These are phyloP conservation scores for Lasioglossum pauxillum DNA, from an alignment of 2,888 invertebrate genomes.

Conservation along the genomic window DNA sequence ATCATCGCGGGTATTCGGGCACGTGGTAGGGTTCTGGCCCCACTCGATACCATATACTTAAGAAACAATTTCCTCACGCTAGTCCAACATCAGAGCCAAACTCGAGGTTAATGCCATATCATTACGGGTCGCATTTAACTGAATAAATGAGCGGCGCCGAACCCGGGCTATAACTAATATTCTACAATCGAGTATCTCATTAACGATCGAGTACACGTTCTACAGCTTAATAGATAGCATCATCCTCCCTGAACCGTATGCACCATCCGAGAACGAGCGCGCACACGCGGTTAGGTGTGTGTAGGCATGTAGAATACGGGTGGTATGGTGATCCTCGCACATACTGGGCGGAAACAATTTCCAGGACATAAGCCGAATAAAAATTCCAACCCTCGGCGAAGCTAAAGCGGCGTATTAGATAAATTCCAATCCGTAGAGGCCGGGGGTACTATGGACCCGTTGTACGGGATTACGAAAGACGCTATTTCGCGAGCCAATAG, in stretches of 20 bases:
- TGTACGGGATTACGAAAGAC: constrained; percentile 79
- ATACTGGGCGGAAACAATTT: constrained; percentile 40
- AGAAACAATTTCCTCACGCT: constrained; percentile 9
- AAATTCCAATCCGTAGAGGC: constrained; percentile 69
- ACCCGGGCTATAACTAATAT: neutral
- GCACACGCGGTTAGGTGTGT: neutral
- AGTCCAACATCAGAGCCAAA: constrained; percentile 1
- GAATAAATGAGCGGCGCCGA: neutral
- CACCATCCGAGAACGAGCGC: neutral
- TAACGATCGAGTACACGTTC: neutral
- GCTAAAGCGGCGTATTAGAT: constrained; percentile 49
- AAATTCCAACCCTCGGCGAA: constrained; percentile 42
- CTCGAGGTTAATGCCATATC: neutral
- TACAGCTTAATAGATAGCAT: constrained; percentile 1
- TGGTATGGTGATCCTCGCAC: constrained; percentile 18
- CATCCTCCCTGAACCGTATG: neutral
- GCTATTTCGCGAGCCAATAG: constrained; percentile 74
- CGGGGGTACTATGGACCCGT: constrained; percentile 64
- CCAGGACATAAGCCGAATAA: constrained; percentile 37
- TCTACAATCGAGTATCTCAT: constrained; percentile 6
- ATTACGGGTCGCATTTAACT: neutral
- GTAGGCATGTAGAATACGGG: neutral
- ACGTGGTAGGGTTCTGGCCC: neutral
- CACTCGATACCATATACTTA: constrained; percentile 10
- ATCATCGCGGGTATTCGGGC: neutral